Evolutionary conservation across 1,140 invertebrate species (phyloP), one percentile per base, ranked within the genome.

Genomic region (Bombus fervidus): DNA sequence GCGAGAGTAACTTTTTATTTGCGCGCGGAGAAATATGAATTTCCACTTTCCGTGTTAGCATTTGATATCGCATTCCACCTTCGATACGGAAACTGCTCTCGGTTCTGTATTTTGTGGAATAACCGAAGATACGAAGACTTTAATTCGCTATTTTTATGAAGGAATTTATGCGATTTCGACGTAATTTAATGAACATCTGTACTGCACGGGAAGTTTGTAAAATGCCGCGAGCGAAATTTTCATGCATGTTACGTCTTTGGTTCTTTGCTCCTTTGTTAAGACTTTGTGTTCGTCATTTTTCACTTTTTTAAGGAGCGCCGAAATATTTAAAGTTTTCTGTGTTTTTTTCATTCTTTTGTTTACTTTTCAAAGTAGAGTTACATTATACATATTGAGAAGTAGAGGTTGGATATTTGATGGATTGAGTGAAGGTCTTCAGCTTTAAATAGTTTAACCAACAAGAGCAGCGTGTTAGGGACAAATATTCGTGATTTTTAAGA

Each of bases 1-100:
- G 57, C 79, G 53, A 59, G 73, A 87, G 80, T 74, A 79, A 74
- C 85, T 72, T 86, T 87, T 83, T 86, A 87, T 74, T 86, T 83
- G 68, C 39, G 10, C 81, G n/a, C 66, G 66, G 2, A 69, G 66
- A 71, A 80, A 80, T 80, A 71, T 80, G 78, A 80, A 80, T 80
- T 80, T 34, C 77, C 41, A 68, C 41, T 66, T 68, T 57, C 34
- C 31, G 34, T 25, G 78, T 69, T 53, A 47, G 31, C 66, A 39
- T 71, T 71, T 53, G 66, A 47, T 57, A 71, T 53, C 41, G 9
- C 69, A 13, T 71, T 12, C 22, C 69, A 34, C 25, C 22, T 39
- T 71, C 69, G 34, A 13, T 71, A 39, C 13, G 25, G 37, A 39
- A n/a, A 62, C 28, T 22, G 37, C 22, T 71, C 13, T 71, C 12